Conservation (phyloP, 2,113 vertebrate genomes). For the Mohoua ochrocephala region DNA sequence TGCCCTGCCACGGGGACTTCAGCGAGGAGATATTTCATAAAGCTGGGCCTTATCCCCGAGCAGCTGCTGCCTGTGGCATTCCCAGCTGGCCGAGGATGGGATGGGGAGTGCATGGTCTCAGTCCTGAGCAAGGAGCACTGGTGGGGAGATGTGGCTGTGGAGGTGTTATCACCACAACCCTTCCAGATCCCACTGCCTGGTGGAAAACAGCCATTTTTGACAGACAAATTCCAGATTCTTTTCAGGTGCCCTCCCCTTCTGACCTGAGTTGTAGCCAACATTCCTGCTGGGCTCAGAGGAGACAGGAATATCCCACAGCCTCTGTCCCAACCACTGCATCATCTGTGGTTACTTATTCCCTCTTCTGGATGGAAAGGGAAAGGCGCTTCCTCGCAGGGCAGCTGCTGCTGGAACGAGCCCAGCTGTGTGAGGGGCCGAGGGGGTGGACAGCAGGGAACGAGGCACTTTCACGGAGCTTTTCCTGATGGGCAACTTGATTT, state of each 20-base stretch:
- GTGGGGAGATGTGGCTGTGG: not conserved
- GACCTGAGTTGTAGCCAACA: accelerated
- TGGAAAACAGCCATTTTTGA: not conserved
- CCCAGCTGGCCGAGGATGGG: not conserved
- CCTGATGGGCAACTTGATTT: not conserved
- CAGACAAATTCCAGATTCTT: not conserved
- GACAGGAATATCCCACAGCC: not conserved
- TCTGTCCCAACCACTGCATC: not conserved
- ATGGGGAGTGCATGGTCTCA: not conserved
- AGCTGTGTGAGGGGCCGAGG: not conserved
- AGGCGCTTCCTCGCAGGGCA: not conserved
- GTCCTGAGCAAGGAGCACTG: not conserved
- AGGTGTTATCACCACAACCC: not conserved
- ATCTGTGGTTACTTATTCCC: not conserved
- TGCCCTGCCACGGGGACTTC: not conserved
- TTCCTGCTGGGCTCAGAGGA: not conserved
- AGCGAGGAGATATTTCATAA: not conserved
- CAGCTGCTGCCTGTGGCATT: not conserved
- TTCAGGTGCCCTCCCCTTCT: not conserved
- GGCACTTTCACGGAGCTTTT: not conserved
- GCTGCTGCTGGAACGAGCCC: not conserved
- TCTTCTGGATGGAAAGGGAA: not conserved
- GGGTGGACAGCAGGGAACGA: accelerated
- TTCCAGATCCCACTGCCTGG: not conserved
- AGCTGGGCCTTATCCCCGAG: not conserved